These are phyloP conservation scores for Sylvicola cinctus DNA, from an alignment of 2,888 invertebrate species.

Conservation along the genomic window DNA sequence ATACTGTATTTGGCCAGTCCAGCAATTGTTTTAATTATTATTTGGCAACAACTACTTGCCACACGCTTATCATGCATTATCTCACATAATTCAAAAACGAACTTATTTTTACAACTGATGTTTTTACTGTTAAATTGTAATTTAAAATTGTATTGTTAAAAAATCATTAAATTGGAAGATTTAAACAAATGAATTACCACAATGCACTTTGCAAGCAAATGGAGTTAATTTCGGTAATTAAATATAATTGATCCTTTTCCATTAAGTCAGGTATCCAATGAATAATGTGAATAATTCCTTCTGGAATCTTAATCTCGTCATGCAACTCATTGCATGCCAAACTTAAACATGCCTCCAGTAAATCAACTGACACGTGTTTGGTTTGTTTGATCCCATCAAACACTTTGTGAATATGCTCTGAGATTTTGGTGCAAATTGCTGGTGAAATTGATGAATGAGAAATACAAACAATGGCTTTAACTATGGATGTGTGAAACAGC, in stretches of 20 bases:
- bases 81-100: conserved; percentile 27
- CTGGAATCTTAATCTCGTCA: conserved; percentile 20
- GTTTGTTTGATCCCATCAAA: conserved; percentile 16
- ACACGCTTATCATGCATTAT: no score
- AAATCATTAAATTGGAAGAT: no score
- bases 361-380: no score
- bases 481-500: no score
- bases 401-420: conserved; percentile 16
- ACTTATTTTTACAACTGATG: conserved; percentile 28
- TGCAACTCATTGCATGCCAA: conserved; percentile 24
- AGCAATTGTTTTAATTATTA: conserved; percentile 31
- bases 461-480: no score
- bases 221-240: conserved; percentile 21
- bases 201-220: conserved; percentile 28
- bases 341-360: conserved; percentile 24
- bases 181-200: conserved; percentile 18
- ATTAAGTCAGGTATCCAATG: conserved; percentile 29
- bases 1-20: conserved; percentile 33
- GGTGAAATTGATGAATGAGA: conserved; percentile 10
- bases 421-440: conserved; percentile 12
- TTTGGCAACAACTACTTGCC: no score
- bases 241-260: conserved; percentile 22
- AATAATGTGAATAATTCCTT: conserved; percentile 28
- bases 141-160: conserved; percentile 3
- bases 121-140: conserved; percentile 26